Evolutionary conservation across 1,140 invertebrate genomes (phyloP).

Genomic region (Venustaconcha ellipsiformis): DNA sequence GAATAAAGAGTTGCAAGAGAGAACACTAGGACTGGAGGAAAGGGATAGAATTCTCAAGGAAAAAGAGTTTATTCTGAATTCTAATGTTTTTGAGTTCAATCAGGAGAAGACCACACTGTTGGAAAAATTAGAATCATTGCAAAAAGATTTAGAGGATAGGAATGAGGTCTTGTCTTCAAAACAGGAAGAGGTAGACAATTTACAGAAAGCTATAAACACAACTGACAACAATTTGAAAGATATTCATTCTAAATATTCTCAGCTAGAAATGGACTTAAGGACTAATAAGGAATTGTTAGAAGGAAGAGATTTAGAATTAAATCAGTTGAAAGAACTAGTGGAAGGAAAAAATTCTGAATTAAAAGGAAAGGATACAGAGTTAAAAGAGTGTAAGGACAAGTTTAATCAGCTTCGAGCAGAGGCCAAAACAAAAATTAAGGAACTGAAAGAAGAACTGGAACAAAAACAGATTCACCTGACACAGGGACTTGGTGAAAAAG

Average conservation of each 20-base stretch:
- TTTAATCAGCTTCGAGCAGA: conserved; percentile 46
- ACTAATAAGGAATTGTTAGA: not conserved
- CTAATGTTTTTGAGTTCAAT: conserved; percentile 31
- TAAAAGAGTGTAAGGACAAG: conserved; percentile 34
- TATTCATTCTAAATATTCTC: no score
- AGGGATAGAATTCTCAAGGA: conserved; percentile 14
- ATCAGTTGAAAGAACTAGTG: conserved; percentile 13
- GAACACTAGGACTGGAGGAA: no score
- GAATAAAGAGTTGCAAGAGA: no score
- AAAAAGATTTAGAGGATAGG: conserved; percentile 30
- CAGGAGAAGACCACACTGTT: conserved; percentile 41
- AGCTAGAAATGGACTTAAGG: no score
- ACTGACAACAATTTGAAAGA: conserved; percentile 22
- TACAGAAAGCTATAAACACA: conserved; percentile 41
- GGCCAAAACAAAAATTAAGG: conserved; percentile 45
- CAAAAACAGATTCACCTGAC: no score
- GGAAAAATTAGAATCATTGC: conserved; percentile 23
- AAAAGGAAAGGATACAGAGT: conserved; percentile 28
- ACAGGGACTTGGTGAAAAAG: conserved; percentile 6
- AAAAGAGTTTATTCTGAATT: conserved; percentile 33
- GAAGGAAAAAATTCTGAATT: conserved; percentile 29
- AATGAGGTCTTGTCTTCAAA: conserved; percentile 14
- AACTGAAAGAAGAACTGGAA: conserved; percentile 44
- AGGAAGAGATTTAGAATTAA: conserved; percentile 10
- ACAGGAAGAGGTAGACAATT: conserved; percentile 42